Percentiles rank a stretch among this genome's conserved stretches.
These are phyloP conservation scores for Contarinia nasturtii DNA, from an alignment of 1,140 invertebrate species.

Conservation along the genomic window DNA sequence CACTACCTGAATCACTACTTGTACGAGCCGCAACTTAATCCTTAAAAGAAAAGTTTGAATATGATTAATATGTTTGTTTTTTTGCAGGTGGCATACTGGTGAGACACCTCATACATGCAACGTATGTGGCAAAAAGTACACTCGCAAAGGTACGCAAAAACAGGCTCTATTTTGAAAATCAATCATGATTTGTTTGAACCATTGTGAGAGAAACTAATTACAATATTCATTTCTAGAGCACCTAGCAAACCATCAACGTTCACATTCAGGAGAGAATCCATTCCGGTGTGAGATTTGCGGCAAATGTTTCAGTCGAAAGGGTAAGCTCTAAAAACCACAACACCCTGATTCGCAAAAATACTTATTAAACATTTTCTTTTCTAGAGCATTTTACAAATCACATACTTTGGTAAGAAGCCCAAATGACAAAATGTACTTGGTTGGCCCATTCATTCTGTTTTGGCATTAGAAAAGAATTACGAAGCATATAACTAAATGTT, in stretches of 20 bases:
- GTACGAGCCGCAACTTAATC: no score
- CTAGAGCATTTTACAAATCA: slow-evolving; percentile 74
- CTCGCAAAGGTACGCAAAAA: slow-evolving; percentile 46
- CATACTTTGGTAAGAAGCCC: slow-evolving; percentile 37
- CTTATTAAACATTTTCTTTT: no score
- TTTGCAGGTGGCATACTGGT: slow-evolving; percentile 2
- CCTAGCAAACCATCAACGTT: slow-evolving; percentile 51
- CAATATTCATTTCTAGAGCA: slow-evolving; percentile 62
- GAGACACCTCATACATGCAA: slow-evolving; percentile 24
- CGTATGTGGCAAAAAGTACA: slow-evolving; percentile 56
- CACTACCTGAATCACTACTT: slow-evolving; percentile 65
- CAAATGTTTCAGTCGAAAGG: slow-evolving; percentile 71
- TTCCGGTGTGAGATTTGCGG: slow-evolving; percentile 67
- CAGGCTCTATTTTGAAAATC: slow-evolving; percentile 37
- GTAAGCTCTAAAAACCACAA: no score
- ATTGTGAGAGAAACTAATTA: slow-evolving; percentile 25
- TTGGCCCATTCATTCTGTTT: no score
- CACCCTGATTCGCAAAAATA: no score
- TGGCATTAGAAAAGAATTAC: no score
- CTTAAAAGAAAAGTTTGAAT: no score
- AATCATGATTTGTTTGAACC: slow-evolving; percentile 46
- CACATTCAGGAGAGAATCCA: slow-evolving; percentile 55
- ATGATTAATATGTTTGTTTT: no score
- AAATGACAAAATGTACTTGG: no score
- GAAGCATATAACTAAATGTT: no score